Base-by-base conservation (phyloP, 2,888 invertebrate genomes). In the Andrena haemorrhoa region DNA sequence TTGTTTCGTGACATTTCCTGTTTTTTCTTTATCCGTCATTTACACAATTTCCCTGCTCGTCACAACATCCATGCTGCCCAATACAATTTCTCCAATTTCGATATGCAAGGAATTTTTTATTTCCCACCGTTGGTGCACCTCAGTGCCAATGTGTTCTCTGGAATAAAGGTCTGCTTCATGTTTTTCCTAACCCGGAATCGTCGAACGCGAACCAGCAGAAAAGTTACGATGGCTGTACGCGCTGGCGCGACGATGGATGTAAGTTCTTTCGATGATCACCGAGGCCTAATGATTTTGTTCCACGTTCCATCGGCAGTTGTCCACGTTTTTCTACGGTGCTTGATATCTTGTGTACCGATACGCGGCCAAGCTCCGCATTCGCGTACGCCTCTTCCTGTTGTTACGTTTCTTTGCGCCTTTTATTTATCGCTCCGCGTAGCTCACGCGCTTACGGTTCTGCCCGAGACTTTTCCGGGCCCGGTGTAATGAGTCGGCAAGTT, bases 361-460 rank as follows among this genome's bases (percentile, higher is more conserved):
- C 86, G 65, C 47, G 66, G 49, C 69, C 65, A 35, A 64, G 79
- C 90, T 87, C 85, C 86, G 88, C 84, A 71, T 89, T 90, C 84
- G 85, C 84, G 78, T 76, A 83, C 70, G 79, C 77, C 80, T 56
- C 83, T 88, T 90, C 89, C 88, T 88, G 84, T 82, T 86, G 86
- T 84, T 85, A 85, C 75, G 78, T 86, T 82, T 85, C 83, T 83
- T 84, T 79, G 76, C 82, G 68, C 79, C 75, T 85, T 89, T 90
- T 89, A 91, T 91, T 90, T 90, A 91, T 90, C 85, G 88, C 86
- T 88, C 84, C 86, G 84, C 86, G 90, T 86, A 82, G 85, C 75
- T 86, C 75, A 84, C 86, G 82, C 85, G 79, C 85, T 87, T 88
- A 82, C 87, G 86, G 87, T 88, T 89, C 87, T 70, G 64, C 78